Conservation (phyloP, 2,888 invertebrate genomes). For the Lamellibrachia columna region DNA sequence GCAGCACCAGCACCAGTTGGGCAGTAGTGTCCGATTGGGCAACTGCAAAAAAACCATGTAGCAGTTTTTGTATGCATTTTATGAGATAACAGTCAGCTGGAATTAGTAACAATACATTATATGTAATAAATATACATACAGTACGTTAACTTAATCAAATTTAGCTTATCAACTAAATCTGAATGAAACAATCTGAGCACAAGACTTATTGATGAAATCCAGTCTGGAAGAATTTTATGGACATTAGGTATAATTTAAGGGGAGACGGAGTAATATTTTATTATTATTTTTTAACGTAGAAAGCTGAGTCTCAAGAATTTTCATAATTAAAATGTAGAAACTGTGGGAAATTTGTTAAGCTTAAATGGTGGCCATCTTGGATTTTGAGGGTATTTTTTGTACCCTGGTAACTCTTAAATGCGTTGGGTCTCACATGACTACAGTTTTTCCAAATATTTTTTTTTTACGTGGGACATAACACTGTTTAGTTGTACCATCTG, state of each 20-base stretch:
- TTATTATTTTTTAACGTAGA: too few relatives aligned
- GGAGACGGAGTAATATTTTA: too few relatives aligned
- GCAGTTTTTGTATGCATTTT: background rate
- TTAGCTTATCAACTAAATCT: background rate
- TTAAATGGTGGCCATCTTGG: too few relatives aligned
- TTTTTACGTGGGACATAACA: background rate
- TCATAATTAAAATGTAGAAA: too few relatives aligned
- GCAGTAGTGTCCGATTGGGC: constrained; percentile 61
- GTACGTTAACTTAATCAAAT: background rate
- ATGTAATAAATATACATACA: background rate
- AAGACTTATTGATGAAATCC: background rate
- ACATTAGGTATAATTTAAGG: background rate
- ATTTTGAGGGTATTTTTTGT: too few relatives aligned
- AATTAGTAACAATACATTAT: background rate
- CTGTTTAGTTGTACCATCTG: background rate
- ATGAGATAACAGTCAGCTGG: background rate
- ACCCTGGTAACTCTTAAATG: too few relatives aligned
- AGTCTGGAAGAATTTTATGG: background rate
- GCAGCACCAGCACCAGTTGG: constrained; percentile 51
- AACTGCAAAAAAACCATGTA: constrained; percentile 43
- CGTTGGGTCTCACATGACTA: too few relatives aligned
- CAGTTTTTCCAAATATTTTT: too few relatives aligned
- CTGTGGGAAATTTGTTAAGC: too few relatives aligned
- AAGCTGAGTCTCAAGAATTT: too few relatives aligned
- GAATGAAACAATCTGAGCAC: background rate